These are phyloP conservation scores for Aurelia aurita DNA, from an alignment of 30 jellyfish, hydroid and myxozoan species.

Conservation along the genomic window DNA sequence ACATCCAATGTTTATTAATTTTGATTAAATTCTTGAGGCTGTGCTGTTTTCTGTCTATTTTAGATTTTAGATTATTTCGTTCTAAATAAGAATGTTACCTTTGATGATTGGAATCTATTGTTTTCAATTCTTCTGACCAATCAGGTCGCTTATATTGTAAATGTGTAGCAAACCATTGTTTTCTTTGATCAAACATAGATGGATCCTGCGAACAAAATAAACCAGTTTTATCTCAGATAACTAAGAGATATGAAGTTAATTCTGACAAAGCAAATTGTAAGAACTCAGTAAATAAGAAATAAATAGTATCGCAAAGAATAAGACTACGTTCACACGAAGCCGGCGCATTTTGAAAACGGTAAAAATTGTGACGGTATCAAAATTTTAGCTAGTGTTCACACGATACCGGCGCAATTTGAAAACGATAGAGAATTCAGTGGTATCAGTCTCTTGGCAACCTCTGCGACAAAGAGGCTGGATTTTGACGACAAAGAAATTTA, in stretches of 20 bases:
- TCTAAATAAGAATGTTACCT: neutral
- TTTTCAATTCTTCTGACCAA: conserved; percentile 43
- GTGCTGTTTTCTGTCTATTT: too few species aligned
- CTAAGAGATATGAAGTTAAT: neutral
- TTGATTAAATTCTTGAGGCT: neutral
- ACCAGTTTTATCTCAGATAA: neutral
- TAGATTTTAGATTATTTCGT: neutral
- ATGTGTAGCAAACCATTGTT: conserved; percentile 43
- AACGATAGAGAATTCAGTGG: too few species aligned
- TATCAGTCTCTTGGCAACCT: too few species aligned
- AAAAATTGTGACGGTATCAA: too few species aligned
- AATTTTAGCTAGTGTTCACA: too few species aligned
- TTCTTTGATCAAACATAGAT: conserved; percentile 45
- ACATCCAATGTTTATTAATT: too few species aligned
- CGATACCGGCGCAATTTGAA: too few species aligned
- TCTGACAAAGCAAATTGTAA: neutral
- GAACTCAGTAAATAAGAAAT: neutral
- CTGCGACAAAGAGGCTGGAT: too few species aligned
- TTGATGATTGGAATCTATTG: conserved; percentile 33
- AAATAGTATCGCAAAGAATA: too few species aligned
- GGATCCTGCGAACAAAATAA: conserved; percentile 42
- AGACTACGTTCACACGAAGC: too few species aligned
- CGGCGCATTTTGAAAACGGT: too few species aligned
- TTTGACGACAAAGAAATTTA: too few species aligned
- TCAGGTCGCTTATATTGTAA: conserved; percentile 39